These are phyloP conservation scores for Zapus hudsonius DNA, from an alignment of 2,113 vertebrate genomes.

Conservation along the genomic window DNA sequence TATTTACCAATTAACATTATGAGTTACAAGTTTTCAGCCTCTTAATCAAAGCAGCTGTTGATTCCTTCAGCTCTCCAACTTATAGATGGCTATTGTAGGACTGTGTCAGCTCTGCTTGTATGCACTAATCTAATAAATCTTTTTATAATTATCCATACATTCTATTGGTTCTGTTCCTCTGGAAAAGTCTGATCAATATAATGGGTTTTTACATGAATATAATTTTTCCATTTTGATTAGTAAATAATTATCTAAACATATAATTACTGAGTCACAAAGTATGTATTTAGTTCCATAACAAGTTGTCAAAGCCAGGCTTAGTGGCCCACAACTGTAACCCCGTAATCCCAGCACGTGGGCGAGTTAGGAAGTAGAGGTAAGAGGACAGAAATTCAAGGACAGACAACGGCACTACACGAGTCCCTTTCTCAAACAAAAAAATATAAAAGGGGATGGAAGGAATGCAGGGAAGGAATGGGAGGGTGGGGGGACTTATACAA, in stretches of 20 bases:
- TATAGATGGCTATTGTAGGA: neutral
- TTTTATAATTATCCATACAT: neutral
- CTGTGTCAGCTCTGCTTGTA: neutral
- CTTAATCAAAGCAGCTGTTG: neutral
- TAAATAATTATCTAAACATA: neutral
- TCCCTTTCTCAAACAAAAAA: no score
- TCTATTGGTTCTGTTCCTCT: neutral
- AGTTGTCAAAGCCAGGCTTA: neutral
- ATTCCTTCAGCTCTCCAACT: neutral
- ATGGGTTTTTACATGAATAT: neutral
- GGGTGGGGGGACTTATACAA: no score
- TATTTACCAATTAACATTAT: no score
- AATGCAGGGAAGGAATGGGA: no score
- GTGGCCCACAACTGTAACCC: neutral
- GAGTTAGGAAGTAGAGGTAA: neutral
- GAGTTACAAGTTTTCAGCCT: neutral
- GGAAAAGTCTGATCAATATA: neutral
- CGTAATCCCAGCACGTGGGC: neutral
- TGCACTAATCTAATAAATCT: neutral
- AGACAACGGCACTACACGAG: neutral
- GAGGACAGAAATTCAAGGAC: neutral
- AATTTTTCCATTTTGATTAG: neutral
- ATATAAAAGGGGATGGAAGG: neutral
- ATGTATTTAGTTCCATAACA: neutral
- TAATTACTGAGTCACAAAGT: neutral